phyloP scores from a whole-genome alignment of 2,797 vertebrate genomes.

The Danionella dracula region DNA sequence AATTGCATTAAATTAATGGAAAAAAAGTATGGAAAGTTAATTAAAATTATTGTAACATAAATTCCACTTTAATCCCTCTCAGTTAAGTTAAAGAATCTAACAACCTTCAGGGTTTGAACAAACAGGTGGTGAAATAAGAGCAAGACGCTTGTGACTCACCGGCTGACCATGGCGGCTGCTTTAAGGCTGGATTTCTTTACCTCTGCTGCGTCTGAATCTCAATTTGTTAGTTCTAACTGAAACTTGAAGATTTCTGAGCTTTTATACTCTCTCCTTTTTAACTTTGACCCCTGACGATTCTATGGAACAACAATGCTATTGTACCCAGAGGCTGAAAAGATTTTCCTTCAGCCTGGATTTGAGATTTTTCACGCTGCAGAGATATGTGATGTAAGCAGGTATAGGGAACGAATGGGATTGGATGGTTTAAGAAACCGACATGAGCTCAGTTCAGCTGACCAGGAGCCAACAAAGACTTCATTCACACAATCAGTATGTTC shows the following conservation, averaged over 20 bases:
- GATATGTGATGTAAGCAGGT: constrained; percentile 30
- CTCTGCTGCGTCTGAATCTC: background rate
- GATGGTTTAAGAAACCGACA: constrained; percentile 10
- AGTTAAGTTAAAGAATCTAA: too few relatives aligned
- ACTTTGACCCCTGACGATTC: constrained; percentile 45
- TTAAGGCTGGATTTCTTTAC: constrained; percentile 24
- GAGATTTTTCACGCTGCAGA: constrained; percentile 36
- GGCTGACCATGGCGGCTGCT: constrained; percentile 68
- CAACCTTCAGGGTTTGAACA: background rate
- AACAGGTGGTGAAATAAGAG: background rate
- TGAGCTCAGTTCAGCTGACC: background rate
- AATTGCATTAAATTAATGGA: too few relatives aligned
- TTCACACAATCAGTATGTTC: background rate
- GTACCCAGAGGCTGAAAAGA: constrained; percentile 56
- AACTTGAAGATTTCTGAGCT: constrained; percentile 46
- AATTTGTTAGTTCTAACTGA: constrained; percentile 13
- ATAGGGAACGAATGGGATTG: constrained; percentile 28
- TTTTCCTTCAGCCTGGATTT: constrained; percentile 61
- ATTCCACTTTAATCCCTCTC: too few relatives aligned
- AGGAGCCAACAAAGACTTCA: background rate
- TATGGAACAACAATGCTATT: constrained; percentile 69
- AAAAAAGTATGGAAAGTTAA: too few relatives aligned
- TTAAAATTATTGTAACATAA: too few relatives aligned
- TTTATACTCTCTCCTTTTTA: constrained; percentile 57
- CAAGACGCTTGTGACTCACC: constrained; percentile 59